A percentile compares a stretch with the other conserved stretches of the same genome.
Evolutionary conservation across 2,797 vertebrate genomes (phyloP).

Genomic region (Moxostoma hubbsi): DNA sequence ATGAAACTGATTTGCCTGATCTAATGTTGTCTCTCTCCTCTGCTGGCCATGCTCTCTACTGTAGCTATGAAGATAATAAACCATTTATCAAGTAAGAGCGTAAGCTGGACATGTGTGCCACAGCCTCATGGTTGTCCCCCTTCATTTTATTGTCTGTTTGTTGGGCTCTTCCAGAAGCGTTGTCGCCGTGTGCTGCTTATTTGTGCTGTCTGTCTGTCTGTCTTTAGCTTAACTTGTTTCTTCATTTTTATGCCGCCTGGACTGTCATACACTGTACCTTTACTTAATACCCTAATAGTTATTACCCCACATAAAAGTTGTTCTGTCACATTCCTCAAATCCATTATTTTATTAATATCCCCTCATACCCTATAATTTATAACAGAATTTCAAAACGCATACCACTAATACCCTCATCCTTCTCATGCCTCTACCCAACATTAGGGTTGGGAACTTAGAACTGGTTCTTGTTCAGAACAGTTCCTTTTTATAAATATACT

Average conservation of each 20-base stretch:
- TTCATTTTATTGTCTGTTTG: slow-evolving; percentile 72
- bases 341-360: too few species aligned
- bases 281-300: background rate
- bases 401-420: too few species aligned
- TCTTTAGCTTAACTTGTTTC: slow-evolving; percentile 41
- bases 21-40: slow-evolving; percentile 99
- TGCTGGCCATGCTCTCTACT: slow-evolving; percentile 96
- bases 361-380: background rate
- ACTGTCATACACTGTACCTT: slow-evolving; percentile 11
- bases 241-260: slow-evolving; percentile 11
- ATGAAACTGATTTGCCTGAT: slow-evolving; percentile 80
- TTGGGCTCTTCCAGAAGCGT: slow-evolving; percentile 44
- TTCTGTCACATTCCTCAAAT: background rate
- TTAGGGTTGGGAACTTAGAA: too few species aligned
- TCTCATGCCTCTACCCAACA: too few species aligned
- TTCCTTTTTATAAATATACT: too few species aligned
- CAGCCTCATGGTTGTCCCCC: slow-evolving; percentile 75
- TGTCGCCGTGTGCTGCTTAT: slow-evolving; percentile 12
- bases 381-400: background rate
- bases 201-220: slow-evolving; percentile 27
- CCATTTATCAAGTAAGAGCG: slow-evolving; percentile 99
- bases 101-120: slow-evolving; percentile 87
- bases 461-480: too few species aligned
- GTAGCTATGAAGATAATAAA: slow-evolving; percentile 99
- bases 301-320: background rate